Conservation (phyloP, 1,140 invertebrate genomes). For the Saccostrea echinata region DNA sequence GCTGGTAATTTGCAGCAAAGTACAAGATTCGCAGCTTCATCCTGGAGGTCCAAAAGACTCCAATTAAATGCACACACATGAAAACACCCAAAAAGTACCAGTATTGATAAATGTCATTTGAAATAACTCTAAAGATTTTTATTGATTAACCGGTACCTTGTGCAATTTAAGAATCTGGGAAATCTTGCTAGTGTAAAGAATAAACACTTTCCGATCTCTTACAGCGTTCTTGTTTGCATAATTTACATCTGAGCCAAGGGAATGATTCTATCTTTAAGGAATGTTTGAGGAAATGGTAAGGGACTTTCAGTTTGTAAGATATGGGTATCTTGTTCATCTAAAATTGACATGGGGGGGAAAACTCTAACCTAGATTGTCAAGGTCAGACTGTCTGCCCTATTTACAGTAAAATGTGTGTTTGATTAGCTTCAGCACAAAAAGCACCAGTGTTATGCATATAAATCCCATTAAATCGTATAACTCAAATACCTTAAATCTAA, state of each 20-base stretch:
- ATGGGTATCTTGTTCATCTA: neutral
- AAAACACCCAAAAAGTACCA: neutral
- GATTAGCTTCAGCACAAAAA: neutral
- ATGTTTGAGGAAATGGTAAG: neutral
- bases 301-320: neutral
- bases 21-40: neutral
- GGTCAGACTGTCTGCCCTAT: conserved; percentile 11
- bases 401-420: conserved; percentile 10
- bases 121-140: neutral
- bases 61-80: conserved; percentile 3
- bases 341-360: neutral
- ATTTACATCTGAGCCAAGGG: neutral
- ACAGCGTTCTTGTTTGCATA: neutral
- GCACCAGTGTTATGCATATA: neutral
- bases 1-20: neutral
- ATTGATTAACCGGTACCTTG: neutral
- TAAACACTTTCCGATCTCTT: neutral
- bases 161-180: conserved; percentile 34
- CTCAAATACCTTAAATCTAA: neutral
- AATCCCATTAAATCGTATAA: neutral
- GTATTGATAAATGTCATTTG: conserved; percentile 2
- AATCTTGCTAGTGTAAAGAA: neutral
- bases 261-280: neutral
- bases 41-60: neutral
- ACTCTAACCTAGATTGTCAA: conserved; percentile 20